Evolutionary conservation across 2,888 invertebrate genomes (phyloP).

Genomic region (Nipponacmea schrenckii): DNA sequence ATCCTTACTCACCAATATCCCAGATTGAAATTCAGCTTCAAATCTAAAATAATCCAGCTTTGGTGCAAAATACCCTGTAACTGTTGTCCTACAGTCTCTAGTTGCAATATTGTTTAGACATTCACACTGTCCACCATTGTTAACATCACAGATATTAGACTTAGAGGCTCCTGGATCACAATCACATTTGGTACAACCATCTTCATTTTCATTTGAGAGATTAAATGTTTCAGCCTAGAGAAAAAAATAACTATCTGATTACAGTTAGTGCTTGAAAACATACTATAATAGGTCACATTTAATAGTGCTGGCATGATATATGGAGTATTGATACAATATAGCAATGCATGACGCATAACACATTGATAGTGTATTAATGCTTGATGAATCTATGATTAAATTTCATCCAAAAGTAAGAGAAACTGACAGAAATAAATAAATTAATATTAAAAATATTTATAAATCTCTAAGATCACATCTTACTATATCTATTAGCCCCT

Average conservation of each 20-base stretch:
- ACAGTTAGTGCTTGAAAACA: no score
- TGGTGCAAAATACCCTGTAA: slow-evolving; percentile 38
- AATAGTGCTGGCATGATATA: no score
- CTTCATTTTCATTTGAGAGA: slow-evolving; percentile 31
- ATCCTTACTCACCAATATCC: not conserved
- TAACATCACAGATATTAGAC: slow-evolving; percentile 30
- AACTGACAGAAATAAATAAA: no score
- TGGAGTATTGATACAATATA: no score
- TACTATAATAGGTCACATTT: not conserved
- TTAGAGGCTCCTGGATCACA: slow-evolving; percentile 44
- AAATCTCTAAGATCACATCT: no score
- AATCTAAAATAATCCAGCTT: slow-evolving; percentile 39
- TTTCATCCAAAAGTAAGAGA: no score
- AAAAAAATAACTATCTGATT: not conserved
- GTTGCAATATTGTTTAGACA: slow-evolving; percentile 39
- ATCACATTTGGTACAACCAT: slow-evolving; percentile 45
- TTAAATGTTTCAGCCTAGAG: slow-evolving; percentile 35
- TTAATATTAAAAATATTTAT: no score
- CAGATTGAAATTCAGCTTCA: slow-evolving; percentile 40
- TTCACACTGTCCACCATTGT: slow-evolving; percentile 33
- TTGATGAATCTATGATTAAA: no score
- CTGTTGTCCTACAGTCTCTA: slow-evolving; percentile 35
- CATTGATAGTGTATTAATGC: no score
- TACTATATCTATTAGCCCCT: no score
- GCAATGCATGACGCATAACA: no score